Evolutionary conservation across 1,140 invertebrate species (phyloP).

Genomic region (Drosophila nigrodunni): DNA sequence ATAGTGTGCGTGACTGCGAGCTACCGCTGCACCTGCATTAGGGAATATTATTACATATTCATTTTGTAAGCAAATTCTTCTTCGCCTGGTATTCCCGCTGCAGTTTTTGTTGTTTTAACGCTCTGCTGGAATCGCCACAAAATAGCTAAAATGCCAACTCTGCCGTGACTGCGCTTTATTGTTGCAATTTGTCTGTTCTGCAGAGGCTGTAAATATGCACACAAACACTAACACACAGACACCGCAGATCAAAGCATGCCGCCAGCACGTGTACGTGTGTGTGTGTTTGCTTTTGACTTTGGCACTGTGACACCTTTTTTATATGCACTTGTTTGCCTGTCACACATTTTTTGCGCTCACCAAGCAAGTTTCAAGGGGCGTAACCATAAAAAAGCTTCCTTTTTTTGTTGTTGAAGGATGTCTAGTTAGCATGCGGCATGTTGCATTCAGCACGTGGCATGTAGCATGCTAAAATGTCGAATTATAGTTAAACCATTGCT

Average conservation of each 20-base stretch:
- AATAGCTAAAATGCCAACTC: too few relatives aligned
- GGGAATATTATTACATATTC: too few relatives aligned
- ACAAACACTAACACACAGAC: conserved; percentile 4
- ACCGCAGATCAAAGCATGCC: conserved; percentile 54
- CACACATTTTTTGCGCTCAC: conserved; percentile 25
- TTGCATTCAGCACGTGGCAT: conserved; percentile 13
- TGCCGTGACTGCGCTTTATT: conserved; percentile 31
- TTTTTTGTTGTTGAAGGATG: conserved; percentile 26
- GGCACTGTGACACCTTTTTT: conserved; percentile 47
- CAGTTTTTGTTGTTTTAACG: too few relatives aligned
- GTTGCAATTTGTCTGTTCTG: conserved; percentile 40
- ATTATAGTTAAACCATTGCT: background rate
- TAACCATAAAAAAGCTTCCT: conserved; percentile 3
- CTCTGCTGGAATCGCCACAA: too few relatives aligned
- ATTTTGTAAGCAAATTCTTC: too few relatives aligned
- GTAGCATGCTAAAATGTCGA: conserved; percentile 6
- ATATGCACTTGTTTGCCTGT: conserved; percentile 38
- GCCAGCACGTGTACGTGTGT: conserved; percentile 7
- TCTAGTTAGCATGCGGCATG: conserved; percentile 15
- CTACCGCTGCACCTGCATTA: too few relatives aligned
- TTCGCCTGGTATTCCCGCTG: too few relatives aligned
- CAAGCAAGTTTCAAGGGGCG: conserved; percentile 20
- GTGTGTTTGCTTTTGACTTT: conserved; percentile 36
- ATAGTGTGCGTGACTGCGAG: too few relatives aligned
- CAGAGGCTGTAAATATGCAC: conserved; percentile 36